phyloP scores from a whole-genome alignment of 2,888 invertebrate genomes.

The Orthosia gothica region DNA sequence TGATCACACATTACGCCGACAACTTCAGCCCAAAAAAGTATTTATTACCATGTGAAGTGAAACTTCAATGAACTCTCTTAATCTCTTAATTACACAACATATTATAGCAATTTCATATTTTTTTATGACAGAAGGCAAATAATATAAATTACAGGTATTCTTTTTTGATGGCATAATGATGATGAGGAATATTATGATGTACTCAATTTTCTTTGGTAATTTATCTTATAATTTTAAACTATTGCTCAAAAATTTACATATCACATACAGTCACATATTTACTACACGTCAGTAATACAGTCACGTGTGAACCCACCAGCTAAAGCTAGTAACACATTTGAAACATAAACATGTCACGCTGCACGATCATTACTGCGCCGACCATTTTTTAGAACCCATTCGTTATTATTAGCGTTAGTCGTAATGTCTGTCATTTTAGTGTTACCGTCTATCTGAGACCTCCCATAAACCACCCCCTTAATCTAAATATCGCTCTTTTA shows the following conservation, averaged over 20 bases:
- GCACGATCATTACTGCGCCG: conserved; percentile 60
- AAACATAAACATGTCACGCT: conserved; percentile 58
- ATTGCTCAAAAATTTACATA: conserved; percentile 14
- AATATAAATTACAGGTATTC: conserved; percentile 52
- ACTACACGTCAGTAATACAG: conserved; percentile 3
- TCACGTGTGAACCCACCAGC: conserved; percentile 26
- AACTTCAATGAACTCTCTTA: conserved; percentile 54
- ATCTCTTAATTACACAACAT: conserved; percentile 54
- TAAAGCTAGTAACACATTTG: conserved; percentile 53
- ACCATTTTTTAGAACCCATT: conserved; percentile 79
- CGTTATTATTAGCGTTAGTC: conserved; percentile 84
- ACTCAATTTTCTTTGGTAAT: conserved; percentile 35
- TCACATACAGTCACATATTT: conserved; percentile 24
- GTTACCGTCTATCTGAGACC: conserved; percentile 80
- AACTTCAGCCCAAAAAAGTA: conserved; percentile 46
- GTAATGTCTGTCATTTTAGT: conserved; percentile 85
- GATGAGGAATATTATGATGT: conserved; percentile 47
- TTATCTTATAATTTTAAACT: conserved; percentile 40
- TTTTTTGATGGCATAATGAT: conserved; percentile 61
- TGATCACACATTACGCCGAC: conserved; percentile 42
- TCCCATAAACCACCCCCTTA: conserved; percentile 87
- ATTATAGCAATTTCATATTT: conserved; percentile 51
- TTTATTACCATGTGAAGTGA: conserved; percentile 36
- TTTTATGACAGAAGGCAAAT: conserved; percentile 49
- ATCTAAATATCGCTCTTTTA: conserved; percentile 90